A percentile compares a stretch with the other conserved stretches of the same genome.
These are phyloP conservation scores for Meloe dianella DNA, from an alignment of 2,888 invertebrate genomes.

Conservation along the genomic window DNA sequence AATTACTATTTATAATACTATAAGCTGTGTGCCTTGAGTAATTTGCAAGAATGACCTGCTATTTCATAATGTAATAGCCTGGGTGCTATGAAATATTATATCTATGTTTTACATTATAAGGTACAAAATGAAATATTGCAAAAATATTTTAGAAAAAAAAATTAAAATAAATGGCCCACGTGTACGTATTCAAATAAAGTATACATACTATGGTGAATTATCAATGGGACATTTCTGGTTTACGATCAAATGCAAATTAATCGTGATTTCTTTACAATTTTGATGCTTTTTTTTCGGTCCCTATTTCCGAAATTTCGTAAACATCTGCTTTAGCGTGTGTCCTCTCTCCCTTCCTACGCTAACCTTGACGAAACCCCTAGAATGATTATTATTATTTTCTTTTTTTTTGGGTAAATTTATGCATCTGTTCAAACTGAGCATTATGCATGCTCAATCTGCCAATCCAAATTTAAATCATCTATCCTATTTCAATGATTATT, in stretches of 20 bases:
- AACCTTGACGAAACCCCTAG: conserved; percentile 45
- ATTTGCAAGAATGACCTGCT: conserved; percentile 69
- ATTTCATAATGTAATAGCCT: conserved; percentile 59
- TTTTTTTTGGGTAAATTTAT: conserved; percentile 53
- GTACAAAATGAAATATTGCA: conserved; percentile 42
- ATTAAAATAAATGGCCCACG: conserved; percentile 32
- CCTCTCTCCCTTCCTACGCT: conserved; percentile 34
- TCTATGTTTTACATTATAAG: conserved; percentile 54
- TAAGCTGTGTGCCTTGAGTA: conserved; percentile 83
- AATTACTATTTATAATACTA: conserved; percentile 62
- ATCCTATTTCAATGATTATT: conserved; percentile 13
- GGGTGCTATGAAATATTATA: conserved; percentile 58
- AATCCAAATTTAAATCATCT: conserved; percentile 21
- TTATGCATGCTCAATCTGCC: conserved; percentile 28
- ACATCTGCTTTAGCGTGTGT: conserved; percentile 55
- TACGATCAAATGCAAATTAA: conserved; percentile 54
- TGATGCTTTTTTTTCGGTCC: conserved; percentile 35
- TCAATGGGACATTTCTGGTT: conserved; percentile 31
- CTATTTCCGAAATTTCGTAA: conserved; percentile 58
- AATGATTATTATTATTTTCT: conserved; percentile 34
- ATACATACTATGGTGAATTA: conserved; percentile 16
- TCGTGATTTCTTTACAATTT: conserved; percentile 49
- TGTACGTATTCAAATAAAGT: conserved; percentile 48
- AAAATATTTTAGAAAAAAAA: conserved; percentile 36
- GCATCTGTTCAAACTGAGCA: conserved; percentile 51